Evolutionary conservation across 2,888 invertebrate species (phyloP).

Genomic region (Metopia argyrocephala): DNA sequence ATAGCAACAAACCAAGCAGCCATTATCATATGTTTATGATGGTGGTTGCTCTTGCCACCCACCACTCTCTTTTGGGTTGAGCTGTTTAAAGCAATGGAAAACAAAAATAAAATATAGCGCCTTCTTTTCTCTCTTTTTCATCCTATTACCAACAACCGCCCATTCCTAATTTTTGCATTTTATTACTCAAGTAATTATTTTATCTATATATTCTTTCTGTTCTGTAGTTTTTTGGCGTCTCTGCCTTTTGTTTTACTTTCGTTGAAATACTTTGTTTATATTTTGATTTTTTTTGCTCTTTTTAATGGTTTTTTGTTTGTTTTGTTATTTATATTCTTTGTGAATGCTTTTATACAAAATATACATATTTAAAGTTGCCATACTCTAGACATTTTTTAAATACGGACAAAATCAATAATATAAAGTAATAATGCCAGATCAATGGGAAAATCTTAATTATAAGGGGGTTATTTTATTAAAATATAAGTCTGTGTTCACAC

Average conservation of each 20-base stretch:
- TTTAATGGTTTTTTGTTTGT: slow-evolving; percentile 10
- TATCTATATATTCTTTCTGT: slow-evolving; percentile 13
- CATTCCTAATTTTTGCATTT: background rate
- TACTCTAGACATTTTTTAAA: background rate
- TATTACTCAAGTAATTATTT: slow-evolving; percentile 36
- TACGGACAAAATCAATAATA: slow-evolving; percentile 24
- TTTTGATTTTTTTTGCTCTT: slow-evolving; percentile 22
- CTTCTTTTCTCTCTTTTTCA: background rate
- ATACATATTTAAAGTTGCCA: slow-evolving; percentile 4
- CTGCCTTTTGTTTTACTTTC: slow-evolving; percentile 9
- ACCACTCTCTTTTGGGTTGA: slow-evolving; percentile 31
- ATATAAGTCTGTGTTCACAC: too few relatives aligned
- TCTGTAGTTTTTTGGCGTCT: background rate
- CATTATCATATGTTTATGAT: background rate
- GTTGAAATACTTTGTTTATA: slow-evolving; percentile 31
- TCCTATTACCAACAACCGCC: slow-evolving; percentile 20
- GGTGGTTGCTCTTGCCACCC: background rate
- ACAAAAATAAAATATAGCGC: background rate
- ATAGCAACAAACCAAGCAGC: slow-evolving; percentile 38
- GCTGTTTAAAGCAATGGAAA: background rate
- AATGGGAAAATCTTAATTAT: background rate
- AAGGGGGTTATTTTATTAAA: background rate
- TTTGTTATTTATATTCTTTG: slow-evolving; percentile 25
- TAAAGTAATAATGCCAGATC: slow-evolving; percentile 22
- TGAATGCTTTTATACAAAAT: background rate